Evolutionary conservation across 2,797 vertebrate species (phyloP).

Genomic region (Macrochelys suwanniensis): DNA sequence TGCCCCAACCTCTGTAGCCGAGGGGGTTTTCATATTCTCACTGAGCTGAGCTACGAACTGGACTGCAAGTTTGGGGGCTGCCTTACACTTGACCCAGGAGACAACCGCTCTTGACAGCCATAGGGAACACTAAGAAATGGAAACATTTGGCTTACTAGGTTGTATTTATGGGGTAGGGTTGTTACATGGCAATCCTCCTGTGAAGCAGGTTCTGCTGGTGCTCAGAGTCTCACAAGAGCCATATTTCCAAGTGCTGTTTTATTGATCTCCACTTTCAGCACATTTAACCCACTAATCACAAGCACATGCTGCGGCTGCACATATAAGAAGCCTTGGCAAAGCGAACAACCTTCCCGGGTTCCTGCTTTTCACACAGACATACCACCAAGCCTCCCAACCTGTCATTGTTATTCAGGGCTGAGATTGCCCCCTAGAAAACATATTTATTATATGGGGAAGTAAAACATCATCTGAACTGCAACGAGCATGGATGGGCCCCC

Average conservation of each 20-base stretch:
- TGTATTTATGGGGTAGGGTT: not conserved
- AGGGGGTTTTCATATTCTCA: not conserved
- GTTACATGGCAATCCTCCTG: constrained; percentile 34
- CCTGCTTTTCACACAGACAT: constrained; percentile 31
- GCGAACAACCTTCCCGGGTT: not conserved
- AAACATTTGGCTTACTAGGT: not conserved
- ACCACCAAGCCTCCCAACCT: not conserved
- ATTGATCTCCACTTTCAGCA: constrained; percentile 1
- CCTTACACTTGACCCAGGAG: not conserved
- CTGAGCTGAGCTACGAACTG: constrained; percentile 1
- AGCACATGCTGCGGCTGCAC: not conserved
- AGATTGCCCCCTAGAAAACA: constrained; percentile 2
- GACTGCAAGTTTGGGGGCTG: not conserved
- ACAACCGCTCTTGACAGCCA: constrained; percentile 32
- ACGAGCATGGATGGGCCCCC: not conserved
- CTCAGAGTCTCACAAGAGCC: constrained; percentile 12
- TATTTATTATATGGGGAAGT: not conserved
- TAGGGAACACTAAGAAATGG: not conserved
- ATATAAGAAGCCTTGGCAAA: constrained; percentile 20
- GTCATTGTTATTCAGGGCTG: not conserved
- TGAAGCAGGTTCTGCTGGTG: not conserved
- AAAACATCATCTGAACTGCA: not conserved
- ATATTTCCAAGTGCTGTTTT: not conserved
- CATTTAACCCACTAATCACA: constrained; percentile 24
- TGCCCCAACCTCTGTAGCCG: not conserved